Evolutionary conservation across 2,113 vertebrate species (phyloP), one percentile per base, ranked within the genome.

Genomic region (Sceloporus tristichus): DNA sequence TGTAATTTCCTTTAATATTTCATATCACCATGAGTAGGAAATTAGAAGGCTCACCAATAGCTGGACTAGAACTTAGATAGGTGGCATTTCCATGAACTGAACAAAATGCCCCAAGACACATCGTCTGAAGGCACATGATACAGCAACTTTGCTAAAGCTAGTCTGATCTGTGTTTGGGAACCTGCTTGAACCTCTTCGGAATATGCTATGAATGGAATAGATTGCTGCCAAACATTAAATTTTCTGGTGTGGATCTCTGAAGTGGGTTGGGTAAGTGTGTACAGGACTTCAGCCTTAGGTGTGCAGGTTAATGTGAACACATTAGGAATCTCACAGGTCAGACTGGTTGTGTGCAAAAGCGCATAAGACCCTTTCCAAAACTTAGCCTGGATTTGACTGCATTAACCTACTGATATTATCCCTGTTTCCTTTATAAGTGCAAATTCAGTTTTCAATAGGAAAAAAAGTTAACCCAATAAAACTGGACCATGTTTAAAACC

Each of bases 321-420:
- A 38, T 34, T 73, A 62, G 9, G 2, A 54, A 3, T n/a, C 14
- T n/a, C 34, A 56, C 25, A 21, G 38, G 53, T 7, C 25, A 70
- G 9, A 59, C 53, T 74, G 8, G 48, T 11, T 1, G 62, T 79
- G 29, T 53, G 4, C 19, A 77, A 59, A 34, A 38, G 1, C 38
- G 27, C 59, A 84, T 48, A 88, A 0, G 76, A 66, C 68, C 68
- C 73, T 2, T 68, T 34, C 86, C 42, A 85, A 89, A 85, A 56
- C 40, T 13, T 9, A 88, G 78, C n/a, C 77, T n/a, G 0, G 56
- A 18, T 34, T n/a, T 86, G 42, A 19, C 54, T 85, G 53, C 76
- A 85, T 89, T 75, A 38, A 0, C 38, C 38, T 65, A 40, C 66
- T 71, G 85, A 85, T 59, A 82, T 76, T 78, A 85, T 34, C 11